Evolutionary conservation across 2,888 invertebrate genomes (phyloP), one percentile per base, ranked within the genome.

Genomic region (Brachyptera putata): DNA sequence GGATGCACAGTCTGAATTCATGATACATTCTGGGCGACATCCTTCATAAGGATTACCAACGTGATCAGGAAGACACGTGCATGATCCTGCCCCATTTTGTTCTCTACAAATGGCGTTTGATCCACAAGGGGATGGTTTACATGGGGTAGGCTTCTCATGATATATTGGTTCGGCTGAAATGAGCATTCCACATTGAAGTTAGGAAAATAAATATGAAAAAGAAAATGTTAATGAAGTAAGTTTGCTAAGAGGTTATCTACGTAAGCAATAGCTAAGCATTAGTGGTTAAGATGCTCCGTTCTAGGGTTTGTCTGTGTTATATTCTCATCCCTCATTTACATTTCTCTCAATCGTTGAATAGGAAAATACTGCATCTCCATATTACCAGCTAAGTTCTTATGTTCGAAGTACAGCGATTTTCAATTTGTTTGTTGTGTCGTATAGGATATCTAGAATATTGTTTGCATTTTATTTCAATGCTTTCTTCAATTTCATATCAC

Each of bases 1-100:
- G 16, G 77, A 75, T 1, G 79, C 71, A 68, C 84, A 84, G 63
- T 83, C 83, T 1, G 80, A 77, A 67, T 78, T 80, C 26, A 78
- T 64, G 1, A 77, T 70, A 68, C 82, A 82, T 69, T 82, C 81
- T 7, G 82, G 82, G 62, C 80, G 74, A 64, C 82, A 82, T 13
- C 80, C 80, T 69, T 79, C 78, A 63, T 81, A 81, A 13, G 84
- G 83, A 69, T 83, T 81, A 48, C 81, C 82, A 41, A 76, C 70
- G 66, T 80, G 77, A 64, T 77, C 77, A 21, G 75, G 70, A 30
- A 79, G 69, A 67, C 81, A 82, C 11, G 73, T 69, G 68, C 82
- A 82, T 58, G 80, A 76, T 4, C 80, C 80, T n/a, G 76, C 79
- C 14, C 74, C 74, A 65, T 79, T 79, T 66, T 73, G 72, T 66